Percentiles rank a stretch among this genome's conserved stretches.
Evolutionary conservation across 2,797 vertebrate species (phyloP).

Genomic region (Semotilus atromaculatus): DNA sequence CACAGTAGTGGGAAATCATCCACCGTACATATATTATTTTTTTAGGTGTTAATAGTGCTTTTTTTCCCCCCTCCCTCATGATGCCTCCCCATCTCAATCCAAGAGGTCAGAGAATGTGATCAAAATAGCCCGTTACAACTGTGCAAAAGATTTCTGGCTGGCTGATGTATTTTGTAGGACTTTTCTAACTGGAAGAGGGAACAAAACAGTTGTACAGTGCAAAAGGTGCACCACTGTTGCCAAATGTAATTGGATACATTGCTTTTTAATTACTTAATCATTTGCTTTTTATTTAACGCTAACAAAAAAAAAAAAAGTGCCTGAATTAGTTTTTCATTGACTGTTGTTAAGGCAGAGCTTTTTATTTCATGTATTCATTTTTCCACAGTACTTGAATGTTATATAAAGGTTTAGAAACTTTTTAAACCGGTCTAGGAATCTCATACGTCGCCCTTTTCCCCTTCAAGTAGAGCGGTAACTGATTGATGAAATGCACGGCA

Average conservation of each 20-base stretch:
- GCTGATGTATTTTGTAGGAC: conserved; percentile 51
- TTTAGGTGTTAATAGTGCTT: conserved; percentile 69
- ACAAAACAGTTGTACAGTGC: conserved; percentile 67
- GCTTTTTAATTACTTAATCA: conserved; percentile 75
- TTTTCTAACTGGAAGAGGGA: conserved; percentile 63
- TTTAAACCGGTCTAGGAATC: conserved; percentile 84
- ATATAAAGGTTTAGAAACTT: conserved; percentile 83
- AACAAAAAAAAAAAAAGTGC: conserved; percentile 90
- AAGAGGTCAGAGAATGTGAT: conserved; percentile 58
- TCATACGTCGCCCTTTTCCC: conserved; percentile 63
- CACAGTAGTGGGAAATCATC: conserved; percentile 73
- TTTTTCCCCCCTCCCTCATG: conserved; percentile 64
- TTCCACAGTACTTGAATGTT: conserved; percentile 98
- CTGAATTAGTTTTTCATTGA: conserved; percentile 94
- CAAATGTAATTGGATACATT: conserved; percentile 84
- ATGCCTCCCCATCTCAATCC: conserved; percentile 68
- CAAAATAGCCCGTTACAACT: conserved; percentile 70
- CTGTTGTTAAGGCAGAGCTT: conserved; percentile 87
- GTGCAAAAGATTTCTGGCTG: conserved; percentile 27
- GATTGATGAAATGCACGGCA: conserved; percentile 33
- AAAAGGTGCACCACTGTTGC: conserved; percentile 79
- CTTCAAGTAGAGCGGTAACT: conserved; percentile 20
- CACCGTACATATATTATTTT: conserved; percentile 59
- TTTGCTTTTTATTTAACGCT: conserved; percentile 75
- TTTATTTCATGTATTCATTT: conserved; percentile 67